Conservation (phyloP, 2,797 vertebrate genomes). For the Periparus ater region DNA sequence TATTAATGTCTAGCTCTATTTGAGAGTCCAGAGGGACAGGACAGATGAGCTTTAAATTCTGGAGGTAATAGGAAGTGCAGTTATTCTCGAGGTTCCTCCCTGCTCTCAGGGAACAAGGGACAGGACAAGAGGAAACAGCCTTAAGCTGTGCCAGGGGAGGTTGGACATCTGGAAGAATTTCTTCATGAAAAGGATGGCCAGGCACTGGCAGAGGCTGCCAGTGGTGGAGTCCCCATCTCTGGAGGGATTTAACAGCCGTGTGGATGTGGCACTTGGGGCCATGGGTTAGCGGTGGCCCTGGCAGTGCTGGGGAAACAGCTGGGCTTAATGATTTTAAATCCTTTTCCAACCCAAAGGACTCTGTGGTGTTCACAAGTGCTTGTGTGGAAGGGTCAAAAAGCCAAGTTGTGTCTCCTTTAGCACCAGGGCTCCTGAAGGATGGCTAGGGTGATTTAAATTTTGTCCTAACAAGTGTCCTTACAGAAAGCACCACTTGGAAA, state of each 20-base stretch:
- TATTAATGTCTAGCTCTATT: background rate
- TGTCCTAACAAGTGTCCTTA: slow-evolving; percentile 46
- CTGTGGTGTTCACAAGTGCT: background rate
- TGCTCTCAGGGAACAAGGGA: background rate
- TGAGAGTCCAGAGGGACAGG: background rate
- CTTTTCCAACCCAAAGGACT: background rate
- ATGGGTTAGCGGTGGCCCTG: background rate
- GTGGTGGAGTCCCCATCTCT: background rate
- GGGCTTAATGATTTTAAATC: background rate
- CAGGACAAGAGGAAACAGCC: background rate
- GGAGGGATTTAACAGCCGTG: background rate
- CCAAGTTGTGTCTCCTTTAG: background rate
- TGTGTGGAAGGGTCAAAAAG: background rate
- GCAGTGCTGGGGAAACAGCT: background rate
- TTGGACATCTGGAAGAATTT: background rate
- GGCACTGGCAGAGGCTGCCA: background rate
- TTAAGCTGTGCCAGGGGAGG: background rate
- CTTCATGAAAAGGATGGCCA: background rate
- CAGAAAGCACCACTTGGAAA: slow-evolving; percentile 48
- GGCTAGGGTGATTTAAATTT: background rate
- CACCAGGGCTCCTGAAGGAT: background rate
- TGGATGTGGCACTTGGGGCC: background rate
- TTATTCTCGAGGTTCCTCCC: background rate
- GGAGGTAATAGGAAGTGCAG: background rate
- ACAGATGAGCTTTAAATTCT: background rate